Evolutionary conservation across 1,140 invertebrate species (phyloP).

Genomic region (Micrasema longulum): DNA sequence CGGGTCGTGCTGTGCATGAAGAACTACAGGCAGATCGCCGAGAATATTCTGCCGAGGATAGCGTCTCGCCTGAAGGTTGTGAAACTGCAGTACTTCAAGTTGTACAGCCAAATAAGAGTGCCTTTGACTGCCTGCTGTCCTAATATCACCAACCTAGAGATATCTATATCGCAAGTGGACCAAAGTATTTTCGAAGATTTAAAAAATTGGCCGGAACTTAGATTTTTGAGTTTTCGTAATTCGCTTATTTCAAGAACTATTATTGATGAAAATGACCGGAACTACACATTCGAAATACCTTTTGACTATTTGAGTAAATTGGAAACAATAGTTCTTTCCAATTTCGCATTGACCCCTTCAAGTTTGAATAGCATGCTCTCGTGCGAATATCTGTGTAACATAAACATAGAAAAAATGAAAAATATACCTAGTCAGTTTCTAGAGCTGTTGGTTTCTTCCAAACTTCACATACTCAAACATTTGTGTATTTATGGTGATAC

Average conservation of each 20-base stretch:
- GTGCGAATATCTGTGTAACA: conserved; percentile 64
- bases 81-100: conserved; percentile 68
- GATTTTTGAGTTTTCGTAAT: conserved; percentile 67
- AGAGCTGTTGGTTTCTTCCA: conserved; percentile 62
- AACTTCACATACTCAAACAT: conserved; percentile 61
- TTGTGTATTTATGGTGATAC: conserved; percentile 67
- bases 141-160: conserved; percentile 68
- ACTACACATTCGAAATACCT: conserved; percentile 65
- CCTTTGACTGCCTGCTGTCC: conserved; percentile 66
- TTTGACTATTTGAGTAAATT: conserved; percentile 65
- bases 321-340: conserved; percentile 65
- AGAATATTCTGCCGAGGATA: conserved; percentile 66
- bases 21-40: conserved; percentile 65
- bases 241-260: conserved; percentile 59
- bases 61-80: conserved; percentile 67
- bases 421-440: conserved; percentile 67
- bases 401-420: conserved; percentile 69
- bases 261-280: conserved; percentile 62
- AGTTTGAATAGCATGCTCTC: conserved; percentile 66
- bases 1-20: conserved; percentile 67
- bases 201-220: conserved; percentile 64
- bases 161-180: conserved; percentile 68
- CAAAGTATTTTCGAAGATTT: conserved; percentile 67
- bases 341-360: conserved; percentile 64
- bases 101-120: conserved; percentile 66